Evolutionary conservation across 53 echinoderm and acorn worm genomes (phyloP).

Genomic region (Hippasteria phrygiana): DNA sequence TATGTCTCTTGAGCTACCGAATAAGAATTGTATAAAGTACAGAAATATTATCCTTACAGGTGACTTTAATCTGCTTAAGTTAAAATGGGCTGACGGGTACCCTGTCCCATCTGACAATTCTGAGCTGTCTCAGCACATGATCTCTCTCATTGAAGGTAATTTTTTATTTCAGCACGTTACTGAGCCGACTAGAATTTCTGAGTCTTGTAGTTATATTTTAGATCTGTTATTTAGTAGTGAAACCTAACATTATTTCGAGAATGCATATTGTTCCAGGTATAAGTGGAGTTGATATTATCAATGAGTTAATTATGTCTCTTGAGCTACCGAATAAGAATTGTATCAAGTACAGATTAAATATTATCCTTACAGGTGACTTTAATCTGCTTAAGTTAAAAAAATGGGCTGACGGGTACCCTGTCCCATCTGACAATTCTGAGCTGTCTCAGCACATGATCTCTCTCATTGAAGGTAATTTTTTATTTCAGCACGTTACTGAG

Average conservation of each 20-base stretch:
- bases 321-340: not conserved
- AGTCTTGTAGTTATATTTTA: too few species aligned
- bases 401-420: not conserved
- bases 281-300: not conserved
- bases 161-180: too few species aligned
- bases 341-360: not conserved
- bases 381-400: not conserved
- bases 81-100: not conserved
- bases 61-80: not conserved
- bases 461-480: not conserved
- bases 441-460: not conserved
- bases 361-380: not conserved
- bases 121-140: not conserved
- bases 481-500: too few species aligned
- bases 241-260: too few species aligned
- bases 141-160: not conserved
- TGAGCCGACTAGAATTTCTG: too few species aligned
- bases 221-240: too few species aligned
- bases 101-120: not conserved
- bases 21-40: not conserved
- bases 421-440: not conserved
- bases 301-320: not conserved
- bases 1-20: not conserved
- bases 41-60: not conserved
- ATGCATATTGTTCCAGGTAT: too few species aligned